Base-by-base conservation (phyloP, 2,113 vertebrate species). In the Sporophila hypoxantha region DNA sequence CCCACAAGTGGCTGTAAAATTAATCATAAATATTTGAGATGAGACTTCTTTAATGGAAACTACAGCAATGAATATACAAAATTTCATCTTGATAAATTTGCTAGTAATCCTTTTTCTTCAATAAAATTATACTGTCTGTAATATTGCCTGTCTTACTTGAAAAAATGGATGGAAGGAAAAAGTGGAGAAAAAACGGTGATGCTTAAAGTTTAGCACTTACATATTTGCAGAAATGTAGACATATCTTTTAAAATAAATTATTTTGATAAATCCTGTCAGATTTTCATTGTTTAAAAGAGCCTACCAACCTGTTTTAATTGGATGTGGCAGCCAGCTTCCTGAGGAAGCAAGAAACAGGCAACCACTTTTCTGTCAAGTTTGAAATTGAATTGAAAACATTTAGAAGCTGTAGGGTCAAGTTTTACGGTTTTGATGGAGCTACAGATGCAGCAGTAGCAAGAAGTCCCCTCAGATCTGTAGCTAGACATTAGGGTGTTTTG, bases 1-100 rank as follows among this genome's bases (percentile, higher is more conserved):
- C 34, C 14, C 79, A 71, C 42, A 76, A 78, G 14, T 57, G 73
- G 17, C 53, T 85, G 34, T 93, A 91, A 49, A 93, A 60, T 82
- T 17, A 91, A 77, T 84, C 73, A 82, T 86, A 83, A 87, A 87
- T 88, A 70, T 93, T 77, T 89, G 47, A 95, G 39, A 60, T 75
- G 79, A 93, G 49, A 79, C 12, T 61, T 94, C 62, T 85, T 77
- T 94, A 91, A 57, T 89, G 47, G 77, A 70, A 92, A 66, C 32
- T 84, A 65, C 69, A 88, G 74, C 29, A 78, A 68, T 90, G 75
- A 92, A 95, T 82, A 82, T 88, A 15, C 25, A 59, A 59, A 65
- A 74, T 39, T 79, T 70, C 73, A 46, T 91, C 30, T 53, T 91
- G 78, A 91, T 66, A 87, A 91, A 87, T 93, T 81, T 83, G 22